phyloP scores from a whole-genome alignment of 2,888 invertebrate species.

The Temnothorax unifasciatus region DNA sequence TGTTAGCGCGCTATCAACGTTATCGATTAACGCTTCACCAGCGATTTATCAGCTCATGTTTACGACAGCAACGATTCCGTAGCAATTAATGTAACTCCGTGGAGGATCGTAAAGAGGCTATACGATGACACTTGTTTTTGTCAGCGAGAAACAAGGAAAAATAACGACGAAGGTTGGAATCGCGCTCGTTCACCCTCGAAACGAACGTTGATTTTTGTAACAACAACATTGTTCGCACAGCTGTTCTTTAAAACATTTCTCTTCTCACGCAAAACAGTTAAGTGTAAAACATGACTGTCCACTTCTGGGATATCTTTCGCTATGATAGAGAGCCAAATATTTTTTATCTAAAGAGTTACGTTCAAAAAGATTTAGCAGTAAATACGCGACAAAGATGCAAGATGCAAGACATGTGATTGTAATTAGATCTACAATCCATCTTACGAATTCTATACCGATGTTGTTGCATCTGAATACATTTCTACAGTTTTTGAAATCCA shows the following conservation, averaged over 20 bases:
- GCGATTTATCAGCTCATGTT: conserved; percentile 29
- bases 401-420: neutral
- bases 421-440: neutral
- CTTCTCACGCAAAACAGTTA: neutral
- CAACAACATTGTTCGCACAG: conserved; percentile 23
- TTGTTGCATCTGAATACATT: neutral
- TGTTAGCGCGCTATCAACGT: conserved; percentile 38
- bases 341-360: neutral
- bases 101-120: neutral
- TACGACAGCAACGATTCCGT: conserved; percentile 34
- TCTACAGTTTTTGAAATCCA: neutral
- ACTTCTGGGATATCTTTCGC: neutral
- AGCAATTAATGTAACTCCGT: conserved; percentile 36
- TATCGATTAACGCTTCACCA: conserved; percentile 43
- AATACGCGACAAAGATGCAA: neutral
- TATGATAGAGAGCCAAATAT: neutral
- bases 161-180: neutral
- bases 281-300: neutral
- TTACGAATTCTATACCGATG: neutral
- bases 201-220: conserved; percentile 29
- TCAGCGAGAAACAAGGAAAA: conserved; percentile 20
- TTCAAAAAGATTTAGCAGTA: neutral
- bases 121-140: neutral
- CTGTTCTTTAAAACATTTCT: neutral
- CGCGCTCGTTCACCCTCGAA: neutral